These are phyloP conservation scores for Athene cunicularia DNA, from an alignment of 2,113 vertebrate genomes.

Conservation along the genomic window DNA sequence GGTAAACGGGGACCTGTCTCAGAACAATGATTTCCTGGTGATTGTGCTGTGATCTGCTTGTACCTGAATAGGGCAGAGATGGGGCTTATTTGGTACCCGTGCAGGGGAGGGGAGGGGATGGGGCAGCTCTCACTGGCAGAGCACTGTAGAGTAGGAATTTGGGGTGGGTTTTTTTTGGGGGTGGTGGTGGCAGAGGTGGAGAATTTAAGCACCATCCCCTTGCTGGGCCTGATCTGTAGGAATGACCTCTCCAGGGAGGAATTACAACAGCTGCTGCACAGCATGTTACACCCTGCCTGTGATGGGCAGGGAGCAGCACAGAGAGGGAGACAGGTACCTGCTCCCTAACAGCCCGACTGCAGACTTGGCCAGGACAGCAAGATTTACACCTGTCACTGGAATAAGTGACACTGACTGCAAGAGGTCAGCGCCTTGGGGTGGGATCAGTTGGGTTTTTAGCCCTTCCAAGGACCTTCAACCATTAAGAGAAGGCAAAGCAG, in stretches of 20 bases:
- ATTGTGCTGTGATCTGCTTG: neutral
- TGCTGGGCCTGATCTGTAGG: neutral
- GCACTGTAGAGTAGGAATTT: neutral
- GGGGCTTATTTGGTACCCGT: neutral
- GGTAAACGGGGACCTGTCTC: constrained; percentile 70
- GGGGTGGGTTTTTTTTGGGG: neutral
- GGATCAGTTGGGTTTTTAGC: neutral
- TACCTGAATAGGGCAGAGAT: neutral
- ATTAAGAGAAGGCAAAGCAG: neutral
- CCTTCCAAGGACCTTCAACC: neutral
- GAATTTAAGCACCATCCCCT: neutral
- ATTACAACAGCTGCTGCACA: constrained; percentile 41
- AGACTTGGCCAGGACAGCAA: neutral
- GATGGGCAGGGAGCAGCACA: neutral
- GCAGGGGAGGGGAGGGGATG: neutral
- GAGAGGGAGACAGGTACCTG: neutral
- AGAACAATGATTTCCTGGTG: neutral
- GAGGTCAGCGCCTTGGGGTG: neutral
- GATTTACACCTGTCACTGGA: constrained; percentile 12
- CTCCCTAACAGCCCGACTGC: neutral
- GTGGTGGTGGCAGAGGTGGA: neutral
- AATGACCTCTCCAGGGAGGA: constrained; percentile 46
- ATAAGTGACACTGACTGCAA: neutral
- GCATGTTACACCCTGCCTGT: neutral
- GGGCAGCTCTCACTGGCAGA: neutral